Evolutionary conservation across 2,888 invertebrate species (phyloP).

Genomic region (Drosophila sordidapex): DNA sequence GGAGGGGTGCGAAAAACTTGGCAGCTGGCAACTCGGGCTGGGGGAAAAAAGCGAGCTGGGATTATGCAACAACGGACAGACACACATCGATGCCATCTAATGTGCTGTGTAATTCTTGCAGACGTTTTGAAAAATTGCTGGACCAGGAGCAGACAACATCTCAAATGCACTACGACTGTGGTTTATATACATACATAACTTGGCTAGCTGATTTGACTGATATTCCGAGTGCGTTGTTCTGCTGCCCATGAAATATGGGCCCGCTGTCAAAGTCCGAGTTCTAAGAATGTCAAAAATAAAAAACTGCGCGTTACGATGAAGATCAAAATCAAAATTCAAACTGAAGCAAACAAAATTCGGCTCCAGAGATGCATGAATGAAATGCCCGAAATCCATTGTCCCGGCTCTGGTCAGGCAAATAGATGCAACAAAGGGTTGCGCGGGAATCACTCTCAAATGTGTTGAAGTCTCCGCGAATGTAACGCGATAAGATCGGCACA

Average conservation of each 20-base stretch:
- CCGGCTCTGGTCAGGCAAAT: slow-evolving; percentile 59
- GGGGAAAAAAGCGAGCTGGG: slow-evolving; percentile 33
- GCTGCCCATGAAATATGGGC: slow-evolving; percentile 32
- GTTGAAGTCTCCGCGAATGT: slow-evolving; percentile 69
- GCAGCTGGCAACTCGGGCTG: slow-evolving; percentile 37
- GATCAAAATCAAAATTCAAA: slow-evolving; percentile 40
- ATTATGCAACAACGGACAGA: slow-evolving; percentile 62
- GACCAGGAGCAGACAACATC: slow-evolving; percentile 40
- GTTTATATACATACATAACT: slow-evolving; percentile 29
- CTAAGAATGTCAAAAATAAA: slow-evolving; percentile 41
- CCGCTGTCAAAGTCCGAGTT: slow-evolving; percentile 50
- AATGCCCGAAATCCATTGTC: slow-evolving; percentile 55
- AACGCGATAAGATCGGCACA: slow-evolving; percentile 74
- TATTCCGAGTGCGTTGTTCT: slow-evolving; percentile 50
- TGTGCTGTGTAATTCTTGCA: slow-evolving; percentile 69
- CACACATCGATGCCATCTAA: slow-evolving; percentile 63
- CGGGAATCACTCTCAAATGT: slow-evolving; percentile 36
- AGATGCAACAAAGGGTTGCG: slow-evolving; percentile 59
- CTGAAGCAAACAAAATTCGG: slow-evolving; percentile 35
- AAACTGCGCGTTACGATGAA: slow-evolving; percentile 55
- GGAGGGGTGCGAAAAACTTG: slow-evolving; percentile 62
- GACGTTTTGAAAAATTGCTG: slow-evolving; percentile 74
- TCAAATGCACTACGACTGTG: slow-evolving; percentile 39
- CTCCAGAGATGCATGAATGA: slow-evolving; percentile 49
- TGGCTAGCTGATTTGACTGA: slow-evolving; percentile 55